Evolutionary conservation across 1,140 invertebrate species (phyloP).

Genomic region (Drosophila lacteicornis): DNA sequence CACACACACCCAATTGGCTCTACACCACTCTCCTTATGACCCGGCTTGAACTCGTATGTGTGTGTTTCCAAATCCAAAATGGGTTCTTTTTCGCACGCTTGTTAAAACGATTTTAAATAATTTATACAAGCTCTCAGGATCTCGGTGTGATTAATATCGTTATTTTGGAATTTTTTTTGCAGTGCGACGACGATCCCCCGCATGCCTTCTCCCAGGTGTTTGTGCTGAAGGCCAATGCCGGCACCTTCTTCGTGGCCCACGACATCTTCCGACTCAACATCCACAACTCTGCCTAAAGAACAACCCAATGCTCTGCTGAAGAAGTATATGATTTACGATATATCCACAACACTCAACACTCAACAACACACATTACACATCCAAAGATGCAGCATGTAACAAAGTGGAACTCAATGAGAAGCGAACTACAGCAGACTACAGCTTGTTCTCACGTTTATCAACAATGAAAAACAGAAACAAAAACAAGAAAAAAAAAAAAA

Average conservation of each 20-base stretch:
- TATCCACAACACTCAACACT: slow-evolving; percentile 11
- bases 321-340: not conserved
- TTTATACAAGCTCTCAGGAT: not conserved
- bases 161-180: slow-evolving; percentile 84
- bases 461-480: slow-evolving; percentile 30
- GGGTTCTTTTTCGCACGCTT: slow-evolving; percentile 33
- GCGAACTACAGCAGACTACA: slow-evolving; percentile 11
- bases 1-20: slow-evolving; percentile 7
- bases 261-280: slow-evolving; percentile 96
- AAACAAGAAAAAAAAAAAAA: slow-evolving; percentile 5
- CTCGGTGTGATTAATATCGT: not conserved
- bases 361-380: slow-evolving; percentile 18
- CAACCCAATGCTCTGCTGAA: not conserved
- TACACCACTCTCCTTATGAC: not conserved
- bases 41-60: slow-evolving; percentile 4
- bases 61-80: slow-evolving; percentile 2
- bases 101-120: slow-evolving; percentile 9
- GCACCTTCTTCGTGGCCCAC: slow-evolving; percentile 95
- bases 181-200: slow-evolving; percentile 97
- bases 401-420: not conserved
- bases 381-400: slow-evolving; percentile 48
- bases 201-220: slow-evolving; percentile 96
- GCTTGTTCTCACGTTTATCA: slow-evolving; percentile 65
- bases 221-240: slow-evolving; percentile 93
- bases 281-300: slow-evolving; percentile 90